Evolutionary conservation across 2,888 invertebrate species (phyloP), one percentile per base, ranked within the genome.

Genomic region (Amphipoea lucens): DNA sequence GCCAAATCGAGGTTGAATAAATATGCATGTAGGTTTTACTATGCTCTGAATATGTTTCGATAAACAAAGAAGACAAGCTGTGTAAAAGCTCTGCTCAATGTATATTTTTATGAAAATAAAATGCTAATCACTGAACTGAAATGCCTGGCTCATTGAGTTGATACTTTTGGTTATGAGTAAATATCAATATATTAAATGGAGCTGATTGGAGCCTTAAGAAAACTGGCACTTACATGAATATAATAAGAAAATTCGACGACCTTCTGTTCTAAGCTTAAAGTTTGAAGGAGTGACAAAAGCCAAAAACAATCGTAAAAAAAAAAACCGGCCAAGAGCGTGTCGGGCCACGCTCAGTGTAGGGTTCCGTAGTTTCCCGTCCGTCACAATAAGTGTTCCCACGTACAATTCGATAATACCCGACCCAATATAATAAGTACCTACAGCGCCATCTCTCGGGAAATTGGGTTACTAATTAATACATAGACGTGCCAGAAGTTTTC

Each of bases 1-100:
- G 66, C 78, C 70, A 81, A 89, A 88, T 79, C 66, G 80, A 89
- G 82, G 90, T 81, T 89, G 57, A 82, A 89, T 83, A 89, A 89
- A 89, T 89, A 88, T 88, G 80, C 83, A 78, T 79, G 72, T 72
- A 78, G 79, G 79, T 81, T 83, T 79, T 81, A 85, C 78, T 81
- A 81, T 81, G 40, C 65, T 76, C 67, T 72, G 77, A 82, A 84
- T 75, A 68, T 82, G 60, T 87, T 82, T 36, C 68, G 69, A 71
- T 69, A 72, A 77, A 89, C 76, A 80, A 78, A 78, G 66, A 78
- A 80, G 66, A 51, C 45, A 12, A 67, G 51, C 63, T 72, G n/a
- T 68, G 57, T 81, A 48, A 40, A 76, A 60, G 81, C 75, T 78
- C 66, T 14, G 45, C 29, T 63, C 45, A n/a, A 60, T 75, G 62